Conservation (phyloP, 2,797 vertebrate species). For the Crenichthys baileyi region DNA sequence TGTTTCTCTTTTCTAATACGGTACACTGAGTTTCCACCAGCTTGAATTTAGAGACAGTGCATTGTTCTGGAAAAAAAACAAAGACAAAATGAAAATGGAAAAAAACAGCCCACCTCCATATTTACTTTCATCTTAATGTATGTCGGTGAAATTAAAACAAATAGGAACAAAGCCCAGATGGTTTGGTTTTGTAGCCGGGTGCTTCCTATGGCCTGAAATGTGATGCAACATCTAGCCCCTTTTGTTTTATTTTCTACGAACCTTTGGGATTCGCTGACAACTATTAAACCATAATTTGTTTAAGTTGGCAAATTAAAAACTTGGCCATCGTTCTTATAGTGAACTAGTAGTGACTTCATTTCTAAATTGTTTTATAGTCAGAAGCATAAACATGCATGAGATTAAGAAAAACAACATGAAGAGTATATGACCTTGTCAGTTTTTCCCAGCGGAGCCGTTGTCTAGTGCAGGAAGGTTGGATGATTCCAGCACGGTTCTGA, state of each 20-base stretch:
- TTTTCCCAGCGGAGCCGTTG: not conserved
- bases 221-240: not conserved
- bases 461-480: not conserved
- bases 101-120: not conserved
- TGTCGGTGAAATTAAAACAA: conserved; percentile 16
- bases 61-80: conserved; percentile 7
- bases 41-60: not conserved
- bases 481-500: not conserved
- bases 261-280: not conserved
- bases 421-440: not conserved
- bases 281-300: not conserved
- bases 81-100: conserved; percentile 8
- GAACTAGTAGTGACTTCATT: not conserved
- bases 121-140: conserved; percentile 1
- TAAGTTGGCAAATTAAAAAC: conserved; percentile 1
- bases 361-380: not conserved
- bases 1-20: conserved; percentile 37
- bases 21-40: conserved; percentile 26
- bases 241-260: not conserved
- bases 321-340: not conserved
- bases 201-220: conserved; percentile 30
- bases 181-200: conserved; percentile 22
- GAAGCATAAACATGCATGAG: not conserved
- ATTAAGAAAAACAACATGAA: not conserved
- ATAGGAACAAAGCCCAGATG: not conserved